Evolutionary conservation across 2,113 vertebrate species (phyloP), one percentile per base, ranked within the genome.

Genomic region (Eira barbara): DNA sequence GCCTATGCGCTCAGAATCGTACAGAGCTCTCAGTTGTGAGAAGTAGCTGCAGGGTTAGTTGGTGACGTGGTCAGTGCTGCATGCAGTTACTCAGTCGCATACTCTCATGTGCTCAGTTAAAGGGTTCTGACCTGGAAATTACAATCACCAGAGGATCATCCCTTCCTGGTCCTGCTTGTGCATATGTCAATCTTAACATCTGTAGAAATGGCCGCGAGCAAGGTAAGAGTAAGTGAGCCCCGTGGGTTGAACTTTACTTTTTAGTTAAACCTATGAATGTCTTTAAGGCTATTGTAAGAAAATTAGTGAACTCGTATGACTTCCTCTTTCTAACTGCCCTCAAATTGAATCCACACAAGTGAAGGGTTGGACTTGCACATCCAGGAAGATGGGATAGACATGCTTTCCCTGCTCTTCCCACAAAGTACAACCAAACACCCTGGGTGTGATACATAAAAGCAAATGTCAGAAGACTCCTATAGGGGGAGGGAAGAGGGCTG

Each of bases 71-170:
- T 55, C 31, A 0, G 4, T 29, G 15, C 12, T 71, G 0, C 18
- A 42, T 71, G 0, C 18, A 42, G 25, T 47, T 80, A n/a, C 63
- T 79, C 4, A 81, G 27, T 90, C 73, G 13, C 52, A 20, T 69
- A 0, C 76, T 88, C 31, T 81, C 95, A 4, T 97, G 81, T 91
- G 8, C 95, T 94, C 97, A 99, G 99, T 98, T 99, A 98, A 99
- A 99, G 98, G 99, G 99, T 10, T 99, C 99, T 12, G 99, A 99
- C 95, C 98, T 99, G 98, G 99, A 99, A 97, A 99, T 99, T 52
- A 99, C 99, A 4, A 99, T 99, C 15, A 99, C 99, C 89, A 99
- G 98, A 98, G 99, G 99, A 2, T 97, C 98, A 0, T 92, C 98
- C 31, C 95, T 36, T 12, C 98, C 98, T n/a, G 47, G 98, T 14